Evolutionary conservation across 2,797 vertebrate species (phyloP).

Genomic region (Dermochelys coriacea): DNA sequence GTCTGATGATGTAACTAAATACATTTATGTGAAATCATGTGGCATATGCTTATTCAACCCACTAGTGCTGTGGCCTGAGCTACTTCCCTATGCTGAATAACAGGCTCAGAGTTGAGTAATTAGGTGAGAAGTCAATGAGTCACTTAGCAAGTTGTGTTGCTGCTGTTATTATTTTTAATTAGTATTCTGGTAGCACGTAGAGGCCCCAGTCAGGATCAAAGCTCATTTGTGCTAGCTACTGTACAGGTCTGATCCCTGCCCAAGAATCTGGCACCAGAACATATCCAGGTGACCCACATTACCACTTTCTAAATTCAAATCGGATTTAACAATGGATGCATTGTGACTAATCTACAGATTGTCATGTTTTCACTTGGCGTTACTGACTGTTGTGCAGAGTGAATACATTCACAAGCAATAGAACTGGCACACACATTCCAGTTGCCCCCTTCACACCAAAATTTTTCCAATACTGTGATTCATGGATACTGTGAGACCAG

Average conservation of each 20-base stretch:
- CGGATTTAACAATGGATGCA: neutral
- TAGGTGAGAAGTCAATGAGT: neutral
- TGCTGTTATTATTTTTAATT: neutral
- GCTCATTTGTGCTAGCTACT: neutral
- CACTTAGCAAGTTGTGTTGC: neutral
- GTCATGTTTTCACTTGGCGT: neutral
- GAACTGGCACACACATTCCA: neutral
- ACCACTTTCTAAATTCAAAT: neutral
- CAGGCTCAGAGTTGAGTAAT: neutral
- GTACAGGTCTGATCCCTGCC: neutral
- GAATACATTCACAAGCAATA: neutral
- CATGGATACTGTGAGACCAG: neutral
- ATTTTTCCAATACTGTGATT: neutral
- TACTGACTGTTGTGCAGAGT: neutral
- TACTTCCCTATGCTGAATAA: neutral
- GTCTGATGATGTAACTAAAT: too few relatives aligned
- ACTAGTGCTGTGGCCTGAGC: neutral
- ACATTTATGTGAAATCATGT: too few relatives aligned
- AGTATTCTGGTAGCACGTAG: neutral
- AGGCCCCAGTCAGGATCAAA: neutral
- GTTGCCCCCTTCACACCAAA: neutral
- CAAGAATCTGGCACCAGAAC: neutral
- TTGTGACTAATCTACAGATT: neutral
- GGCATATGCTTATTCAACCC: neutral
- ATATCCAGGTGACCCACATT: neutral